Evolutionary conservation across 2,888 invertebrate species (phyloP).

Genomic region (Ferdinandea cuprea): DNA sequence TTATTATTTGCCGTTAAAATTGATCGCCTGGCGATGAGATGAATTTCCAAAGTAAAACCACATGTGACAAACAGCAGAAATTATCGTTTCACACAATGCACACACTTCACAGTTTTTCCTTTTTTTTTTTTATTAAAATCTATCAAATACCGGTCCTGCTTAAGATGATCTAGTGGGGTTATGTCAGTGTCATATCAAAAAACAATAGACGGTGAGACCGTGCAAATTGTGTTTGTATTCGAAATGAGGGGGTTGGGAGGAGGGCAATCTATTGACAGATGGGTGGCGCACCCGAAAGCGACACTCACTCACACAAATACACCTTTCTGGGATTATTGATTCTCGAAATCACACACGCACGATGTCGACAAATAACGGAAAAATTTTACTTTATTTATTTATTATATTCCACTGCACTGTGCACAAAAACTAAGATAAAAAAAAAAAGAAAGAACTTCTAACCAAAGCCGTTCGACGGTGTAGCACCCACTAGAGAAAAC

Average conservation of each 20-base stretch:
- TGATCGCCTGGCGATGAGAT: not conserved
- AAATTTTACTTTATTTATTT: conserved; percentile 1
- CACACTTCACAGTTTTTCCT: conserved; percentile 3
- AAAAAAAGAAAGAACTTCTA: conserved; percentile 16
- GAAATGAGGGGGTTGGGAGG: too few species aligned
- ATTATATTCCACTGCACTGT: conserved; percentile 3
- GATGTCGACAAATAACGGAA: conserved; percentile 21
- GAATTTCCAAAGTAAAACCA: not conserved
- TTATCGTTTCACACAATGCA: conserved; percentile 24
- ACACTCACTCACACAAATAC: conserved; percentile 11
- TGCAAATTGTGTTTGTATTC: conserved; percentile 7
- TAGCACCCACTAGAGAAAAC: conserved; percentile 24
- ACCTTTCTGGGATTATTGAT: conserved; percentile 4
- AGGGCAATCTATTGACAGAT: conserved; percentile 23
- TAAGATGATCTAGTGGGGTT: not conserved
- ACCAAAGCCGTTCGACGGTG: conserved; percentile 26
- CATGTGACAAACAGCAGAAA: conserved; percentile 16
- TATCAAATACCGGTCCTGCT: conserved; percentile 1
- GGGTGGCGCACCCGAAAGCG: conserved; percentile 42
- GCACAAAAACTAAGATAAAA: conserved; percentile 20
- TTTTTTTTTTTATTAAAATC: too few species aligned
- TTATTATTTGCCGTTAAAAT: conserved; percentile 44
- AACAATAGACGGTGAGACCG: too few species aligned
- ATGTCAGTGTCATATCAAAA: too few species aligned
- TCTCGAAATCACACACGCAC: conserved; percentile 9